Base-by-base conservation (phyloP, 2,113 vertebrate genomes). In the Caranx melampygus region DNA sequence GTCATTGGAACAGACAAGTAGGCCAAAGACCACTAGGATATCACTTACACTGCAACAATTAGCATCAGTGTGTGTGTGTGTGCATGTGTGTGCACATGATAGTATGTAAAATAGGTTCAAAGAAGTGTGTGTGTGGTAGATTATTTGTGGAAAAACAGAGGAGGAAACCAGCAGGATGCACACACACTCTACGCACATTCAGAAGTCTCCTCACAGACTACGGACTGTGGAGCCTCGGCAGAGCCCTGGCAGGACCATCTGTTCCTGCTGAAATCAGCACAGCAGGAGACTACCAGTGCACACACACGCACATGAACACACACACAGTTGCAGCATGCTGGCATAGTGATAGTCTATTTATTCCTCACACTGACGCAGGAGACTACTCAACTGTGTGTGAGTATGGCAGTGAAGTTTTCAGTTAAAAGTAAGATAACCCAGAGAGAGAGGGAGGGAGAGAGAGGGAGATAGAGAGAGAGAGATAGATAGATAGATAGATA, bases 201-300 rank as follows among this genome's bases (percentile, higher is more conserved):
- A 84, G 57, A 54, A 62, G 83, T 88, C 75, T 69, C 76, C 82
- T 64, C 81, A 75, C 51, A 80, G 82, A 82, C 75, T 67, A 69
- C 1, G 72, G 84, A 73, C 68, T 63, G 78, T 83, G 62, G 79
- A 76, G 83, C 69, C 63, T 68, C 63, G 20, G 83, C 86, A 73
- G 60, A 83, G 85, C 73, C 60, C 75, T 86, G 83, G 76, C 67
- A 79, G 78, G 72, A 82, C 91, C 92, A 92, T 93, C 92, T 92
- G 92, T 89, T 92, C 86, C 78, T 71, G 79, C 82, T 90, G 90
- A 89, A 90, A 88, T 89, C 88, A 89, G 88, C 91, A 86, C 87
- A 88, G 87, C 86, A 89, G 89, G 90, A 87, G 33, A 72, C 72
- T 49, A 74, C 68, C 37, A 62, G 31, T 45, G 31, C 45, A 14